Evolutionary conservation across 2,888 invertebrate genomes (phyloP).

Genomic region (Drosophila siamana): DNA sequence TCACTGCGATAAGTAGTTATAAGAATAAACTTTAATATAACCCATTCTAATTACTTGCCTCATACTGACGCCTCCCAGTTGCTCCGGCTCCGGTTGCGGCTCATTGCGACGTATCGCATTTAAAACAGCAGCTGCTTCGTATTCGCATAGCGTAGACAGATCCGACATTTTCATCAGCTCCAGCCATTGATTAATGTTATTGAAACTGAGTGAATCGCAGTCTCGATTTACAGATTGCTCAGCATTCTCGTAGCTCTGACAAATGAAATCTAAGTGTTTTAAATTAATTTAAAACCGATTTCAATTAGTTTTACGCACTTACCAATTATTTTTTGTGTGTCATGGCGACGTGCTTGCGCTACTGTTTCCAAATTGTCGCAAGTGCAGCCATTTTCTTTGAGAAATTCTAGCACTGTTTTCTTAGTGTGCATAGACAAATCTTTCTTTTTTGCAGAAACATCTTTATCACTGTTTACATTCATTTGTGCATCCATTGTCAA

Average conservation of each 20-base stretch:
- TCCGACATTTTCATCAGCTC: slow-evolving; percentile 60
- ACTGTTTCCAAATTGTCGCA: slow-evolving; percentile 26
- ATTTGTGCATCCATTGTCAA: slow-evolving; percentile 19
- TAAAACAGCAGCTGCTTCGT: slow-evolving; percentile 75
- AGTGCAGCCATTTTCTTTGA: slow-evolving; percentile 49
- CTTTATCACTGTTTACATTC: slow-evolving; percentile 12
- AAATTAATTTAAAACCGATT: not conserved
- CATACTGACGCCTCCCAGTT: slow-evolving; percentile 50
- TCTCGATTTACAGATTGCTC: slow-evolving; percentile 71
- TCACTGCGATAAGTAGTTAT: slow-evolving; percentile 56
- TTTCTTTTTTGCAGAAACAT: not conserved
- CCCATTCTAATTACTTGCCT: slow-evolving; percentile 31
- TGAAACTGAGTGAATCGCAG: slow-evolving; percentile 72
- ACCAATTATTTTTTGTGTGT: slow-evolving; percentile 43
- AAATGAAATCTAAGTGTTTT: slow-evolving; percentile 65
- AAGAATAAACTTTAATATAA: too few relatives aligned
- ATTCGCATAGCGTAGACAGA: slow-evolving; percentile 62
- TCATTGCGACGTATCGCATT: slow-evolving; percentile 73
- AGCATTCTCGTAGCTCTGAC: slow-evolving; percentile 55
- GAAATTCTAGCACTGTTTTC: slow-evolving; percentile 21
- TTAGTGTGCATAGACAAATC: not conserved
- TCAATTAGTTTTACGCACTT: not conserved
- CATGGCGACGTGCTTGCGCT: slow-evolving; percentile 1
- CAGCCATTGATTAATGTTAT: slow-evolving; percentile 79
- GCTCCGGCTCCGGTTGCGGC: slow-evolving; percentile 56